Base-by-base conservation (phyloP, 1,140 invertebrate species). In the Nephila pilipes region DNA sequence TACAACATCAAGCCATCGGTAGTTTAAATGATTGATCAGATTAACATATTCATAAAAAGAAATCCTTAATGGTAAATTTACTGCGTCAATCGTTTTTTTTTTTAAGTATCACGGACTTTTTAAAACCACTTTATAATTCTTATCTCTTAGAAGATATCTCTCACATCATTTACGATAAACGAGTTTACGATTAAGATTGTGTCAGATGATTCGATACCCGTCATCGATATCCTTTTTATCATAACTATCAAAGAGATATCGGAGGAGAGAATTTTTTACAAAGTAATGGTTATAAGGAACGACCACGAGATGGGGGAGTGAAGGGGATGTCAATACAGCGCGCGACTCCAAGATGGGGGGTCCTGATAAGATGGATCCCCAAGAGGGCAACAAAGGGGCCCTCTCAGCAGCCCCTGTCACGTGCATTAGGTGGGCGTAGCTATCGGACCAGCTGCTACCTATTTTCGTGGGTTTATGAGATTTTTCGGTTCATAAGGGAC, bases 301-400 rank as follows among this genome's bases (percentile, higher is more conserved):
- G 29, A 18, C 32, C 16, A 29, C 32, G 6, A 29, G 18, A 32
- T 75, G 16, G 69, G 14, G 69, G 29, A 6, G 32, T 75, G 18
- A 32, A 29, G 2, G n/a, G n/a, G 69, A 75, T 29, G 69, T 32
- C 69, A 65, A 32, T 29, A 46, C 29, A 20, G 79, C 79, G 80
- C 38, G 46, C 55, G 90, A 85, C 81, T 92, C 90, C 90, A 85
- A 85, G 90, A 92, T 92, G 90, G 46, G 81, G 80, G 90, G 79
- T n/a, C 54, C 18, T 60, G 22, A 81, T 85, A 85, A 92, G 85
- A 38, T 79, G 38, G 32, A 2, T 89, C 18, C 60, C 60, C 14
- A 16, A 1, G 16, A 3, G 20, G 32, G 25, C 60, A 57, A 85
- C 81, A 69, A 85, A 55, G 81, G 81, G 58, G 22, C 25, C 80